Conservation (phyloP, 2,797 vertebrate species). For the Mionectes olivaceus region DNA sequence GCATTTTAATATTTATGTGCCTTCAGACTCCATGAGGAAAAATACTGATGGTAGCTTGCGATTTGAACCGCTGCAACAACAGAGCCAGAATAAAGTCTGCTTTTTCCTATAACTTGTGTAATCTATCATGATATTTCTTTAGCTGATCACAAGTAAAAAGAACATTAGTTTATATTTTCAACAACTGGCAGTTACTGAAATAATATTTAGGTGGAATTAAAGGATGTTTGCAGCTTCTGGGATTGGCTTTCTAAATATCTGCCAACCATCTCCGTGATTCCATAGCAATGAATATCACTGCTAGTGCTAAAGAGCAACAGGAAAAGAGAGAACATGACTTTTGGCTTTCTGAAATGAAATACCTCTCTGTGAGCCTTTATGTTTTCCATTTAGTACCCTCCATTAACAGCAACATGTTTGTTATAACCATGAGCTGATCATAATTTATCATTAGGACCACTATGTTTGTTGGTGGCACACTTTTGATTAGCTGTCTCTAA, state of each 20-base stretch:
- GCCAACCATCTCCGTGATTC: neutral
- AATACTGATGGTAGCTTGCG: slow-evolving; percentile 1
- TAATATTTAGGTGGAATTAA: slow-evolving; percentile 34
- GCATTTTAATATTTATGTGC: slow-evolving; percentile 60
- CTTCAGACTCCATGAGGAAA: slow-evolving; percentile 24
- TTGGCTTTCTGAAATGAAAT: neutral
- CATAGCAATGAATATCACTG: neutral
- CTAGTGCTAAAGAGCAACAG: neutral
- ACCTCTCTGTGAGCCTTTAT: neutral
- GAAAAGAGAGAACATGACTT: neutral
- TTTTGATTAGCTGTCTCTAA: slow-evolving; percentile 6
- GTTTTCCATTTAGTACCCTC: neutral
- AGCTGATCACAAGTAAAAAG: neutral
- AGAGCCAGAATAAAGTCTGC: neutral
- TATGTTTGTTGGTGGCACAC: neutral
- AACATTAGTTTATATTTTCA: slow-evolving; percentile 11
- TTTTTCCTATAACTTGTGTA: neutral
- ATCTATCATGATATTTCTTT: slow-evolving; percentile 32
- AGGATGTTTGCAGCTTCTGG: neutral
- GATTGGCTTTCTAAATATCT: slow-evolving; percentile 6
- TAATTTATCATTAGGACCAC: neutral
- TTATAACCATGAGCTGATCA: neutral
- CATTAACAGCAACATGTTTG: neutral
- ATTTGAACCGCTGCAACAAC: neutral
- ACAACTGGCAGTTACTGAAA: slow-evolving; percentile 27